A percentile compares a stretch with the other conserved stretches of the same genome.
phyloP scores from a whole-genome alignment of 2,797 vertebrate species.

The Paedocypris micromegethes region DNA sequence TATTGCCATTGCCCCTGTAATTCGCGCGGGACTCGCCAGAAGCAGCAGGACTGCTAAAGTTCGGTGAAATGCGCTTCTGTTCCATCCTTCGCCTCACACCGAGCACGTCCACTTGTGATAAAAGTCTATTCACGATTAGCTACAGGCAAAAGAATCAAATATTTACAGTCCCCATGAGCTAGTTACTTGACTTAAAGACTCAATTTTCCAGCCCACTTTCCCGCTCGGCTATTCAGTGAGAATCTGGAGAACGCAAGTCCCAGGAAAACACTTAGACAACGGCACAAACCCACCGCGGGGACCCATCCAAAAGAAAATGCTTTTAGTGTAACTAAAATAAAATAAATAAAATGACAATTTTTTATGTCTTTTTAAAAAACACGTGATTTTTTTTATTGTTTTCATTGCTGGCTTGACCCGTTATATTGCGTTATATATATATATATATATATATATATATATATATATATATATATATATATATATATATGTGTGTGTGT shows the following conservation, averaged over 20 bases:
- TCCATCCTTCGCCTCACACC: constrained; percentile 12
- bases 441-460: too few relatives aligned
- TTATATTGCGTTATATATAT: too few relatives aligned
- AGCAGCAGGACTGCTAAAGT: constrained; percentile 5
- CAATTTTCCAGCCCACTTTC: constrained; percentile 44
- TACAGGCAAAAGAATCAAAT: constrained; percentile 63
- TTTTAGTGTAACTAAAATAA: too few relatives aligned
- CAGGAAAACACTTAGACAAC: constrained; percentile 22
- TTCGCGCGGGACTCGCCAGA: neutral
- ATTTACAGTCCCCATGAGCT: constrained; percentile 64
- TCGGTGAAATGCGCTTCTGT: constrained; percentile 3
- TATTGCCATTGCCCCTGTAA: neutral
- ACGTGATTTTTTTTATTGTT: too few relatives aligned
- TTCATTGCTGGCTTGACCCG: too few relatives aligned
- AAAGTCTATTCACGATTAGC: constrained; percentile 45
- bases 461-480: too few relatives aligned
- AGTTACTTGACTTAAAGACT: constrained; percentile 53
- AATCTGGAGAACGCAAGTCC: constrained; percentile 25
- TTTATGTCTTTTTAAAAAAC: too few relatives aligned
- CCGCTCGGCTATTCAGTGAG: constrained; percentile 4
- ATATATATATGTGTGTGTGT: too few relatives aligned
- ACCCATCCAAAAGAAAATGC: neutral
- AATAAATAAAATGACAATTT: too few relatives aligned
- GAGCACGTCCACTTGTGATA: constrained; percentile 7
- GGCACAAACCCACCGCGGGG: constrained; percentile 2